Base-by-base conservation (phyloP, 2,113 vertebrate species). In the Talpa occidentalis region DNA sequence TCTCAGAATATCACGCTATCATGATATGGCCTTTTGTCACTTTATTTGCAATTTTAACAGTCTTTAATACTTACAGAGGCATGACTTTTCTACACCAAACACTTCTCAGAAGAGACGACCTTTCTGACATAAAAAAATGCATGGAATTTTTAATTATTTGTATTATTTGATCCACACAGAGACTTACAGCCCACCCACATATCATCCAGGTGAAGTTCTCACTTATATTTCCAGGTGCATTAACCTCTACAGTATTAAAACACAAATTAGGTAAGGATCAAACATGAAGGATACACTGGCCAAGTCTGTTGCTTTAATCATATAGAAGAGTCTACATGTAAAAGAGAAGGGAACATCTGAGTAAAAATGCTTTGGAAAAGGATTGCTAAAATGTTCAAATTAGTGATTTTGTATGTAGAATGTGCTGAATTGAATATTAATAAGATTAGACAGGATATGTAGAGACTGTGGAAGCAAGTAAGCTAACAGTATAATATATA, bases 141-240 rank as follows among this genome's bases (percentile, higher is more conserved):
- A 59, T 52, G 5, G 4, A 77, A 72, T 69, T 52, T 52, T 89
- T 89, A 93, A 94, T 47, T 78, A 86, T 73, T 83, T 81, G 67
- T 73, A 42, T 70, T 16, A 76, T 52, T 64, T 85, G 19, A 5
- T 30, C 26, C 26, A 66, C 7, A 15, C n/a, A 10, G 70, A 88
- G 52, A 1, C 8, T 64, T 89, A n/a, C 26, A 88, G 30, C 32
- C 11, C 77, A 54, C 40, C n/a, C 14, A 66, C 10, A 66, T 17
- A 60, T 35, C 16, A 64, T 40, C 10, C 70, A 73, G 5, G 16
- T 40, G 78, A 91, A 79, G 44, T 19, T 77, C 4, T 37, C 37
- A 52, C 10, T 82, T 79, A 42, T 16, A 56, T 86, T 73, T 74
- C 54, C 47, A 89, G 40, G 22, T 40, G 1, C 26, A 77, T 10